These are phyloP conservation scores for Lordiphosa fenestrarum DNA, from an alignment of 2,888 invertebrate species.

Conservation along the genomic window DNA sequence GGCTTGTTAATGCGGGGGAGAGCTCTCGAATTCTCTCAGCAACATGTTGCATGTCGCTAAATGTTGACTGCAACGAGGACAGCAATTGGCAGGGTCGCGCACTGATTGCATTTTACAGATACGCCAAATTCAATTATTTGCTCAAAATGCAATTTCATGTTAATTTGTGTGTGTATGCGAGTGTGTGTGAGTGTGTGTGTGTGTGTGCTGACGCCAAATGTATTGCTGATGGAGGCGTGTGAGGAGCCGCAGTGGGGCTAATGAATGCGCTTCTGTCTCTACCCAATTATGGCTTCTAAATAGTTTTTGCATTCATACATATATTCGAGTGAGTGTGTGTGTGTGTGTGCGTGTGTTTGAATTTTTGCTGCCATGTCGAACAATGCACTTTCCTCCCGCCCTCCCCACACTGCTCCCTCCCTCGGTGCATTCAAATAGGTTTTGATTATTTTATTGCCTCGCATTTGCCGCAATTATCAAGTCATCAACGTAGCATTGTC, in stretches of 20 bases:
- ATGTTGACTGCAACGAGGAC: conserved; percentile 29
- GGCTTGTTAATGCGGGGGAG: conserved; percentile 35
- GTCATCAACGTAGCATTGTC: conserved; percentile 73
- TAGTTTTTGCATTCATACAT: conserved; percentile 46
- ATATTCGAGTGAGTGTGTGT: not conserved
- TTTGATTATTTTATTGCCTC: conserved; percentile 73
- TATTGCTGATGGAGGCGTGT: conserved; percentile 14
- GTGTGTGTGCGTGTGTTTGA: conserved; percentile 6
- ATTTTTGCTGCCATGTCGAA: conserved; percentile 30
- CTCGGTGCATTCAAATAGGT: conserved; percentile 51
- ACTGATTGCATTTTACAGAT: conserved; percentile 59
- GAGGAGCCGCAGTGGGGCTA: conserved; percentile 14
- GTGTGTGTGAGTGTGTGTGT: not conserved
- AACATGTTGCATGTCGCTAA: conserved; percentile 58
- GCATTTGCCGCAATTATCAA: conserved; percentile 74
- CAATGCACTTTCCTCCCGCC: conserved; percentile 3
- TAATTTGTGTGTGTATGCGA: conserved; percentile 48
- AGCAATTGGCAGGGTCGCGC: conserved; percentile 25
- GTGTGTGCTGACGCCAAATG: conserved; percentile 10
- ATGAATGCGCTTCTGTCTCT: conserved; percentile 42
- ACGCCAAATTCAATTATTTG: conserved; percentile 73
- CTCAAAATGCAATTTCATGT: conserved; percentile 68
- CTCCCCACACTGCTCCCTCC: not conserved
- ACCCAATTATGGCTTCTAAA: conserved; percentile 71
- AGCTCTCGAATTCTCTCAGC: conserved; percentile 24